Conservation (phyloP, 2,113 vertebrate genomes). For the Pseudorhombus dupliciocellatus region DNA sequence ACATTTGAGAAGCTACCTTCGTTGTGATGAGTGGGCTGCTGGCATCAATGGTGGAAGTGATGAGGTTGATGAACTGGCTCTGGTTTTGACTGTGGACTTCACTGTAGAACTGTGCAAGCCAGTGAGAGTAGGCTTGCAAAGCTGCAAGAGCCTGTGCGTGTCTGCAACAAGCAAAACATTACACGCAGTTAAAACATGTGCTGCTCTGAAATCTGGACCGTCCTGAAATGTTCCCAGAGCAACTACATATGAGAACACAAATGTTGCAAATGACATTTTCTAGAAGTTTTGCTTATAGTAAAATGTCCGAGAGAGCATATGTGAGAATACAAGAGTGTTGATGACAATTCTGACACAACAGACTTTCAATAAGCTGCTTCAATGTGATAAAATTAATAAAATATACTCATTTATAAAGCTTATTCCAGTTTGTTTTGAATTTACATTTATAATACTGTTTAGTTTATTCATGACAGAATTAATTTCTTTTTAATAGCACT, state of each 20-base stretch:
- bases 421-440: neutral
- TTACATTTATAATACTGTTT: neutral
- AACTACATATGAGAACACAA: too few relatives aligned
- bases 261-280: too few relatives aligned
- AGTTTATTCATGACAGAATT: neutral
- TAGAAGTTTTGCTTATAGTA: too few relatives aligned
- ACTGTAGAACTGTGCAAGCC: constrained; percentile 96
- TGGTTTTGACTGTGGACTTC: constrained; percentile 93
- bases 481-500: neutral
- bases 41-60: constrained; percentile 92
- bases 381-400: neutral
- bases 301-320: too few relatives aligned
- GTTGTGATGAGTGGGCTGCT: constrained; percentile 92
- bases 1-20: constrained; percentile 83
- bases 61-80: constrained; percentile 90
- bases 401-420: constrained; percentile 1
- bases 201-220: neutral
- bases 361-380: too few relatives aligned
- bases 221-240: too few relatives aligned
- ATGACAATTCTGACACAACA: too few relatives aligned
- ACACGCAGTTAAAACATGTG: constrained; percentile 1
- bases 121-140: constrained; percentile 95
- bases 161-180: constrained; percentile 69
- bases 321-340: neutral
- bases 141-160: constrained; percentile 97